phyloP scores from a whole-genome alignment of 2,113 vertebrate species.

The Callocephalon fimbriatum region DNA sequence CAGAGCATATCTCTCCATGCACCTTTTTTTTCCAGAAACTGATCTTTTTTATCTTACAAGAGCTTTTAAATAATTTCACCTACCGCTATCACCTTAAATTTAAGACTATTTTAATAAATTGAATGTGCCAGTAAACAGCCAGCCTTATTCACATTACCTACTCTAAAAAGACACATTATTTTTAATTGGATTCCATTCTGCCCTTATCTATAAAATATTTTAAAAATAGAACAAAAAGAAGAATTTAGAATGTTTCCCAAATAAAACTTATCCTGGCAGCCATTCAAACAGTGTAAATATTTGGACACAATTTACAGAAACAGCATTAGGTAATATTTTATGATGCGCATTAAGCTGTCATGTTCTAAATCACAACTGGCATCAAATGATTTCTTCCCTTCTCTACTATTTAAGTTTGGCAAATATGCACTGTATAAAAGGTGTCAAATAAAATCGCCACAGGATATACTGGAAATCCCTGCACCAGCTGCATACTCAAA shows the following conservation, averaged over 20 bases:
- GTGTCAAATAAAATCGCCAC: conserved; percentile 58
- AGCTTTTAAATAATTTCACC: neutral
- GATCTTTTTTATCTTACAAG: neutral
- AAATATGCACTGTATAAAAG: conserved; percentile 30
- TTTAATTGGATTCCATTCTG: conserved; percentile 16
- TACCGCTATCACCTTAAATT: neutral
- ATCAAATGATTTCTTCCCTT: conserved; percentile 37
- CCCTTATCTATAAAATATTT: conserved; percentile 17
- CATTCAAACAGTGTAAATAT: conserved; percentile 29
- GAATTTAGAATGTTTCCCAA: conserved; percentile 33
- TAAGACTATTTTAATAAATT: neutral
- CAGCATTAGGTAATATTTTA: conserved; percentile 40
- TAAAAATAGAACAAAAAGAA: conserved; percentile 21
- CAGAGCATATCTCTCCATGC: neutral
- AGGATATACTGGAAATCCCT: conserved; percentile 66
- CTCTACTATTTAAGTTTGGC: conserved; percentile 14
- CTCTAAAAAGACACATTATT: neutral
- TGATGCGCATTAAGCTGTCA: conserved; percentile 48
- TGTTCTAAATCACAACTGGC: neutral
- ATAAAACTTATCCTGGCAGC: conserved; percentile 44
- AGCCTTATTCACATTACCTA: neutral
- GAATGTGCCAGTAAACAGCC: neutral
- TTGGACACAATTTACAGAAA: conserved; percentile 20
- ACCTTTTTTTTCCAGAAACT: neutral
- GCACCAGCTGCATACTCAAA: conserved; percentile 59